A percentile compares a stretch with the other conserved stretches of the same genome.
Evolutionary conservation across 2,113 vertebrate species (phyloP).

Genomic region (Neolamprologus variostigma): DNA sequence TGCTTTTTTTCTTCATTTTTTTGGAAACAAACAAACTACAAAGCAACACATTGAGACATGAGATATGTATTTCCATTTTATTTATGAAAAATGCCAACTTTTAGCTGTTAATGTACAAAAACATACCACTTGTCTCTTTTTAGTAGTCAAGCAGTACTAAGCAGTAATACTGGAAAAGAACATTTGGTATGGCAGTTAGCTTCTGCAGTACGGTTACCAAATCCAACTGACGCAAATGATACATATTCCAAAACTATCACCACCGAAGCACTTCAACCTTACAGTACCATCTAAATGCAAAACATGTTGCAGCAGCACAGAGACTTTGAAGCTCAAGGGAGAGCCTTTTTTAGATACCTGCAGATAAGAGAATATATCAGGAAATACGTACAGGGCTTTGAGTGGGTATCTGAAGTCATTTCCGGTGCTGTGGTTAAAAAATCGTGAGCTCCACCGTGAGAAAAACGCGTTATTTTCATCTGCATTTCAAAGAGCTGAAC

Average conservation of each 20-base stretch:
- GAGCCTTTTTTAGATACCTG: too few species aligned
- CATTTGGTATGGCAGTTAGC: slow-evolving; percentile 19
- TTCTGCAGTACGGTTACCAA: background rate
- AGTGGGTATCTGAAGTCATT: too few species aligned
- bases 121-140: background rate
- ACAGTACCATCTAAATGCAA: too few species aligned
- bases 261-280: too few species aligned
- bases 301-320: too few species aligned
- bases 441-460: too few species aligned
- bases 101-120: slow-evolving; percentile 51
- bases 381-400: too few species aligned
- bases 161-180: background rate
- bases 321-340: too few species aligned
- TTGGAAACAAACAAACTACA: background rate
- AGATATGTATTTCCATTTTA: slow-evolving; percentile 40
- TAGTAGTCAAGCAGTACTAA: background rate
- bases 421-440: too few species aligned
- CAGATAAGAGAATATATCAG: too few species aligned
- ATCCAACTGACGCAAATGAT: background rate
- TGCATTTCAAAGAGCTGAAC: too few species aligned
- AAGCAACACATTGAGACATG: background rate
- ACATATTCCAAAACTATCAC: background rate
- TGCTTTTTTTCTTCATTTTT: background rate
- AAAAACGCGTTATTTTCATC: too few species aligned
- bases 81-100: slow-evolving; percentile 32